Conservation (phyloP, 2,113 vertebrate species). For the Coturnix japonica region DNA sequence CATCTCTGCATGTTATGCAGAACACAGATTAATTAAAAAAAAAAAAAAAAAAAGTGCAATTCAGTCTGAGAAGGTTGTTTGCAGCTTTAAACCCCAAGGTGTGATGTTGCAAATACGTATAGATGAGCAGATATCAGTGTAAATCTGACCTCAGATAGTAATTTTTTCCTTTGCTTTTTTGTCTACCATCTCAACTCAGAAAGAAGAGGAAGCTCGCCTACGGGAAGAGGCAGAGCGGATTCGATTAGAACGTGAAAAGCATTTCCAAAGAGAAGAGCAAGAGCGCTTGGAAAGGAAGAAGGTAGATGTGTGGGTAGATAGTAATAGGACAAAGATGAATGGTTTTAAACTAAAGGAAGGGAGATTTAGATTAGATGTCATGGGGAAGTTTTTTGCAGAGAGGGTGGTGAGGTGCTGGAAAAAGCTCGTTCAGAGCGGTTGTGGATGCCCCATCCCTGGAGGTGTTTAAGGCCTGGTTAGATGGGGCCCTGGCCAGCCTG, state of each 20-base stretch:
- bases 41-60: neutral
- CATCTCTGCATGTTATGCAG: neutral
- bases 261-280: slow-evolving; percentile 94
- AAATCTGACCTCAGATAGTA: neutral
- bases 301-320: slow-evolving; percentile 7
- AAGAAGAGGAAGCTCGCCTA: slow-evolving; percentile 90
- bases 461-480: too few species aligned
- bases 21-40: neutral
- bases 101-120: neutral
- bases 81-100: neutral
- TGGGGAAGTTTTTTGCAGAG: too few species aligned
- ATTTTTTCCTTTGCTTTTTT: neutral
- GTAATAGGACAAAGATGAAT: too few species aligned
- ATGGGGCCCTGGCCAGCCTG: too few species aligned
- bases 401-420: too few species aligned
- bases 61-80: neutral
- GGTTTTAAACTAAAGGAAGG: too few species aligned
- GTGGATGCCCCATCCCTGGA: too few species aligned
- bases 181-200: slow-evolving; percentile 56
- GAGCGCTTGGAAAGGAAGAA: slow-evolving; percentile 97
- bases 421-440: too few species aligned
- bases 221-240: slow-evolving; percentile 87
- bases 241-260: slow-evolving; percentile 90
- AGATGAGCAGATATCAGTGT: neutral
- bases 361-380: too few species aligned